Percentiles rank a stretch among this genome's conserved stretches.
Evolutionary conservation across 1,140 invertebrate species (phyloP).

Genomic region (Hycleus cichorii): DNA sequence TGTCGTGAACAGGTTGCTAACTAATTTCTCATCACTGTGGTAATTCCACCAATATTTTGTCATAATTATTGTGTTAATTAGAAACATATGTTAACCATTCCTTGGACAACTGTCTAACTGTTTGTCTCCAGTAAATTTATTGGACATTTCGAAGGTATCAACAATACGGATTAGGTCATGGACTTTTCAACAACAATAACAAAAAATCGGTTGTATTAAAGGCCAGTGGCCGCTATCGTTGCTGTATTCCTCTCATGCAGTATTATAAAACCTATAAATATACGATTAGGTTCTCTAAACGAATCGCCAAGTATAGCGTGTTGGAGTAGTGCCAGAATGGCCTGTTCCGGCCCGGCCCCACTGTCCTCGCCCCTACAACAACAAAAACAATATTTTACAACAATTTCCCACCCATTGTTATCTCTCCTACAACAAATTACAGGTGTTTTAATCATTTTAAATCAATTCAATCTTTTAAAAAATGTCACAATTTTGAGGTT

Average conservation of each 20-base stretch:
- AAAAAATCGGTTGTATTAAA: slow-evolving; percentile 37
- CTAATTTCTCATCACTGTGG: no score
- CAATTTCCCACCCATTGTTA: not conserved
- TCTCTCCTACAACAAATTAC: no score
- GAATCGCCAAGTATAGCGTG: slow-evolving; percentile 66
- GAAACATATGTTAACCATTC: no score
- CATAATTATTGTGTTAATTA: no score
- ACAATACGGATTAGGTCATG: slow-evolving; percentile 42
- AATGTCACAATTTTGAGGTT: no score
- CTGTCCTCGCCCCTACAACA: not conserved
- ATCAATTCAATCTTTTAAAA: no score
- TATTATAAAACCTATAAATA: slow-evolving; percentile 44
- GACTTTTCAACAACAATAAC: slow-evolving; percentile 29
- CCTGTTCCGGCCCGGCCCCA: slow-evolving; percentile 44
- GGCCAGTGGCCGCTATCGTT: slow-evolving; percentile 48
- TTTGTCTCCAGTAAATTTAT: no score
- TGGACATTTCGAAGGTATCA: no score
- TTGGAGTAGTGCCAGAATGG: slow-evolving; percentile 54
- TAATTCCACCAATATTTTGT: no score
- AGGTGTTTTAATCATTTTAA: no score
- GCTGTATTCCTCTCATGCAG: slow-evolving; percentile 7
- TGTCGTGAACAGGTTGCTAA: no score
- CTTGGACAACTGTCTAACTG: no score
- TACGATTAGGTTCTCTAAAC: slow-evolving; percentile 44
- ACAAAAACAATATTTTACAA: not conserved